Conservation (phyloP, 2,113 vertebrate genomes). For the Tringa solitaria region DNA sequence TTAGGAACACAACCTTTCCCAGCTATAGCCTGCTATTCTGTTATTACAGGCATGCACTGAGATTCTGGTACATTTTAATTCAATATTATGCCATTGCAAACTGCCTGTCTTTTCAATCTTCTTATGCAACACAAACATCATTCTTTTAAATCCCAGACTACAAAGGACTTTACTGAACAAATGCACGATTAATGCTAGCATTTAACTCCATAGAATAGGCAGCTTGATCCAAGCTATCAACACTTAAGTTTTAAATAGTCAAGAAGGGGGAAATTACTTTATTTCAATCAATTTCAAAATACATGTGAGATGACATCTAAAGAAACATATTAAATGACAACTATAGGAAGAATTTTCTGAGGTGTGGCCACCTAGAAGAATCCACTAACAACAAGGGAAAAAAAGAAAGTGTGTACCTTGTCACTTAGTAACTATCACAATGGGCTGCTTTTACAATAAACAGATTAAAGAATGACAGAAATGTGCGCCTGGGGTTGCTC, state of each 20-base stretch:
- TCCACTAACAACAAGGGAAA: not conserved
- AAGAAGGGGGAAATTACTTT: not conserved
- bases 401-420: not conserved
- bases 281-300: not conserved
- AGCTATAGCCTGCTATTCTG: not conserved
- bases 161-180: not conserved
- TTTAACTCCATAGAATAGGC: not conserved
- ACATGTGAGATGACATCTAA: not conserved
- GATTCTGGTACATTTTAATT: not conserved
- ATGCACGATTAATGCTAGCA: not conserved
- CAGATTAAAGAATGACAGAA: not conserved
- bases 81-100: not conserved
- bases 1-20: not conserved
- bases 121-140: not conserved
- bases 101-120: not conserved
- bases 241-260: rapidly evolving
- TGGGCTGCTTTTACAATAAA: not conserved
- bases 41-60: not conserved
- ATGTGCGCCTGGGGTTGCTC: not conserved
- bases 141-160: not conserved
- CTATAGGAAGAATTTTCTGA: not conserved
- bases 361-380: not conserved
- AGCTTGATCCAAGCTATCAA: not conserved
- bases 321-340: not conserved
- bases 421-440: constrained; percentile 23